A percentile compares a stretch with the other conserved stretches of the same genome.
These are phyloP conservation scores for Fragum whitleyi DNA, from an alignment of 2,888 invertebrate species.

Conservation along the genomic window DNA sequence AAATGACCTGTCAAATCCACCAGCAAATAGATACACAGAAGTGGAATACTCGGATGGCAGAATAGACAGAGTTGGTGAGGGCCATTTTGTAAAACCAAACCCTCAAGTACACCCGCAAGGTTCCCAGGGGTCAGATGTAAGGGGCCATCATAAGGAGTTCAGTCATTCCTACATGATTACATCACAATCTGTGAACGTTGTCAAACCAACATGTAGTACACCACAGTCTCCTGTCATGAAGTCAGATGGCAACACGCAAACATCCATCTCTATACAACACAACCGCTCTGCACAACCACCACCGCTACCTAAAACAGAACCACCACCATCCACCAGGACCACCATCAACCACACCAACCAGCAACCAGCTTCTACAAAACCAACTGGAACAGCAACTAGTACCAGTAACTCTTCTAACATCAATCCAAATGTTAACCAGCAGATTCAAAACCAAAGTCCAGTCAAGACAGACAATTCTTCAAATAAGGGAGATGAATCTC, in stretches of 20 bases:
- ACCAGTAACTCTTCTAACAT: slow-evolving; percentile 47
- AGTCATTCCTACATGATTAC: slow-evolving; percentile 62
- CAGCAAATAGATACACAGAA: slow-evolving; percentile 70
- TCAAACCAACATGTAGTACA: slow-evolving; percentile 77
- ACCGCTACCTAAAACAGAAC: slow-evolving; percentile 71
- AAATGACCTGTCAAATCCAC: slow-evolving; percentile 56
- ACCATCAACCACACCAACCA: slow-evolving; percentile 52
- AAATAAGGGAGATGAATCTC: slow-evolving; percentile 64
- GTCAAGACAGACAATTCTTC: slow-evolving; percentile 66
- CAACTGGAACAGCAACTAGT: slow-evolving; percentile 37
- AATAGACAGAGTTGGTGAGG: slow-evolving; percentile 70
- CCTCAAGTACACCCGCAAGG: slow-evolving; percentile 55
- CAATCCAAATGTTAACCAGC: slow-evolving; percentile 19
- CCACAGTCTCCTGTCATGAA: slow-evolving; percentile 68
- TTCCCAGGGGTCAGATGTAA: slow-evolving; percentile 29
- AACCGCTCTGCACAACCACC: slow-evolving; percentile 69
- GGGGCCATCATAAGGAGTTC: slow-evolving; percentile 52
- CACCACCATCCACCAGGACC: slow-evolving; percentile 67
- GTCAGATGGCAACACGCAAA: slow-evolving; percentile 77
- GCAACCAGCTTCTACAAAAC: slow-evolving; percentile 37
- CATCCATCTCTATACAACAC: slow-evolving; percentile 78
- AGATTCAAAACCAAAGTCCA: slow-evolving; percentile 35
- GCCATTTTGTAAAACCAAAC: slow-evolving; percentile 67
- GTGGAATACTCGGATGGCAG: slow-evolving; percentile 71
- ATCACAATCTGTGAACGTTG: slow-evolving; percentile 78